These are phyloP conservation scores for Cerceris rybyensis DNA, from an alignment of 2,888 invertebrate species.

Conservation along the genomic window DNA sequence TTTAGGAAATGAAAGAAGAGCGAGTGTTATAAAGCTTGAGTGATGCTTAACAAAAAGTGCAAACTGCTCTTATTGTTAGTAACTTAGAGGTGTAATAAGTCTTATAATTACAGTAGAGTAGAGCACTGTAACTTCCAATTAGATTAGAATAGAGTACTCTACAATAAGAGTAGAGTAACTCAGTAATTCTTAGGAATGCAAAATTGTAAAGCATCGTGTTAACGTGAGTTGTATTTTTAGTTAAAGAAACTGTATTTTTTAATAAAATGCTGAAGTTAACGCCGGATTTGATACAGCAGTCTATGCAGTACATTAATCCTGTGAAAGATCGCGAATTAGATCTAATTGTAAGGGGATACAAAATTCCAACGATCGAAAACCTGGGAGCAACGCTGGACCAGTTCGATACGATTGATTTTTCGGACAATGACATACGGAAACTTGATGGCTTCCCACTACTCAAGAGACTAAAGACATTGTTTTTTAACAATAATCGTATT, in stretches of 20 bases:
- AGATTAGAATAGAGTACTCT: no score
- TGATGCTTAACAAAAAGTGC: no score
- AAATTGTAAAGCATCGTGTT: no score
- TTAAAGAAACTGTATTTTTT: conserved; percentile 10
- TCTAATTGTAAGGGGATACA: conserved; percentile 97
- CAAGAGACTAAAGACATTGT: conserved; percentile 93
- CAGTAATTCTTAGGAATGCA: no score
- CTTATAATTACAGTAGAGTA: no score
- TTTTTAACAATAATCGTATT: conserved; percentile 98
- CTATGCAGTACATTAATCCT: conserved; percentile 98
- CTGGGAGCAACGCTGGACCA: conserved; percentile 99
- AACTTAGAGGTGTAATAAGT: no score
- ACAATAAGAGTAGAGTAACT: no score
- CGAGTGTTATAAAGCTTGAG: no score
- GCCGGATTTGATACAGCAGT: conserved; percentile 96
- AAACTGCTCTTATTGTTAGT: no score
- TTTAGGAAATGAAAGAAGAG: no score
- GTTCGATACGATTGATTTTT: conserved; percentile 99
- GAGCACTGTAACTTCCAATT: no score
- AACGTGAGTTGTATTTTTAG: background rate
- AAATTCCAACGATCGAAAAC: conserved; percentile 99
- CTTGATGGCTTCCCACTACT: conserved; percentile 98
- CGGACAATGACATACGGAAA: conserved; percentile 98
- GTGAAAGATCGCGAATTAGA: conserved; percentile 98
- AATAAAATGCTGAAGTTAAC: conserved; percentile 93